Percentiles rank a stretch among this genome's conserved stretches.
phyloP scores from a whole-genome alignment of 2,888 invertebrate genomes.

The Agrilus biguttatus region DNA sequence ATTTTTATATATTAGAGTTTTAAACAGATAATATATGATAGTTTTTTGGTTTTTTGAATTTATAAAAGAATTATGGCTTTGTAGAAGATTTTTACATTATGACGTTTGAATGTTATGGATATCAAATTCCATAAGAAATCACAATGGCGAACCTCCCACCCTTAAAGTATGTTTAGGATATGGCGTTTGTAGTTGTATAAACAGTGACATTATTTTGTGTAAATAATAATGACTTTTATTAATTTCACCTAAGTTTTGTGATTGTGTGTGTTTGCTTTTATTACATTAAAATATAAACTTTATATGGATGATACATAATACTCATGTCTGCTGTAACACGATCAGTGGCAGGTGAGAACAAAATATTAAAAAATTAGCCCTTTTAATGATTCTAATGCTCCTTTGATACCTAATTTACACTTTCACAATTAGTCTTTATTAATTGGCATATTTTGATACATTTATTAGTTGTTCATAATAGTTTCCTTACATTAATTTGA shows the following conservation, averaged over 20 bases:
- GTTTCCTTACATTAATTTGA: not conserved
- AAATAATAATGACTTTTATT: slow-evolving; percentile 8
- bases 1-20: no score
- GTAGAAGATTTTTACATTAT: no score
- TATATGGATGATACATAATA: slow-evolving; percentile 30
- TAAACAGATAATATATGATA: no score
- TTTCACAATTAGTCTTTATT: no score
- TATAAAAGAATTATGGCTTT: no score
- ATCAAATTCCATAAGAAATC: slow-evolving; percentile 1
- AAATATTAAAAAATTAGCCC: no score
- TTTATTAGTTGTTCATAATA: not conserved
- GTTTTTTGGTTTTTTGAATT: no score
- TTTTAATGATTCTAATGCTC: no score
- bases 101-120: no score
- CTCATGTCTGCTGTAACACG: slow-evolving; percentile 40
- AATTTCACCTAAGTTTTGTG: slow-evolving; percentile 10
- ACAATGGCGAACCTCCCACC: slow-evolving; percentile 19
- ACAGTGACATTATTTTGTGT: slow-evolving; percentile 20
- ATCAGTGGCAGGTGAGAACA: slow-evolving; percentile 34
- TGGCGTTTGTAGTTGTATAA: slow-evolving; percentile 35
- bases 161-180: slow-evolving; percentile 27
- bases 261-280: slow-evolving; percentile 16
- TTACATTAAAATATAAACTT: slow-evolving; percentile 13
- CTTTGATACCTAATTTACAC: no score
- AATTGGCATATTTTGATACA: no score